phyloP scores from a whole-genome alignment of 2,888 invertebrate genomes.

The Baccha elongata region DNA sequence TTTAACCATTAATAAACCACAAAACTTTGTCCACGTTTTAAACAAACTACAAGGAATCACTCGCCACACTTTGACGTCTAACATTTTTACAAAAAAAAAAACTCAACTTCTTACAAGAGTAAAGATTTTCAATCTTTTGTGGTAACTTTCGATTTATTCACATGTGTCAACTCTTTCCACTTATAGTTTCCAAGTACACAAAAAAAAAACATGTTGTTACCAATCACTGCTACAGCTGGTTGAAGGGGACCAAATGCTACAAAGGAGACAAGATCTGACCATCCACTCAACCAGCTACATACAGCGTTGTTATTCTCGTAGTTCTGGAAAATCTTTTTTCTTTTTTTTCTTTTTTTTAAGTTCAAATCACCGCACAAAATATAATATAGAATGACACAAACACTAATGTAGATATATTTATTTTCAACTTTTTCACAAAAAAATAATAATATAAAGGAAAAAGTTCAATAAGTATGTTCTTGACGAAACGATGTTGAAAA shows the following conservation, averaged over 20 bases:
- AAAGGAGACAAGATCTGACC: slow-evolving; percentile 85
- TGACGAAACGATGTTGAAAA: slow-evolving; percentile 15
- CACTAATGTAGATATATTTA: slow-evolving; percentile 9
- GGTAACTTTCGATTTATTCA: slow-evolving; percentile 55
- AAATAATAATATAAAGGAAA: background rate
- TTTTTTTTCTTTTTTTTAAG: slow-evolving; percentile 21
- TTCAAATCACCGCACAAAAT: slow-evolving; percentile 11
- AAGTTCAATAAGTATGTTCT: slow-evolving; percentile 31
- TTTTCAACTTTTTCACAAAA: slow-evolving; percentile 43
- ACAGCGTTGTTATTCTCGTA: slow-evolving; percentile 83
- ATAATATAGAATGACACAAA: slow-evolving; percentile 7
- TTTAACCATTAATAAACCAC: slow-evolving; percentile 60
- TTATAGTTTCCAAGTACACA: slow-evolving; percentile 23
- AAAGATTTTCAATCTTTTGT: slow-evolving; percentile 14
- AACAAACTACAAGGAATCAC: slow-evolving; percentile 19
- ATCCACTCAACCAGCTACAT: slow-evolving; percentile 87
- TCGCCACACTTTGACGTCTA: background rate
- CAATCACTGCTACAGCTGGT: slow-evolving; percentile 87
- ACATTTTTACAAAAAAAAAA: slow-evolving; percentile 23
- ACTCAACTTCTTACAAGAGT: background rate
- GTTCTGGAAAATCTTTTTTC: slow-evolving; percentile 29
- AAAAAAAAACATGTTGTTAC: slow-evolving; percentile 76
- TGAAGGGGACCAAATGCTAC: slow-evolving; percentile 89
- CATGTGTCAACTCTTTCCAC: slow-evolving; percentile 48
- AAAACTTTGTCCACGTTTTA: slow-evolving; percentile 37